Base-by-base conservation (phyloP, 2,113 vertebrate species). In the Gambusia affinis region DNA sequence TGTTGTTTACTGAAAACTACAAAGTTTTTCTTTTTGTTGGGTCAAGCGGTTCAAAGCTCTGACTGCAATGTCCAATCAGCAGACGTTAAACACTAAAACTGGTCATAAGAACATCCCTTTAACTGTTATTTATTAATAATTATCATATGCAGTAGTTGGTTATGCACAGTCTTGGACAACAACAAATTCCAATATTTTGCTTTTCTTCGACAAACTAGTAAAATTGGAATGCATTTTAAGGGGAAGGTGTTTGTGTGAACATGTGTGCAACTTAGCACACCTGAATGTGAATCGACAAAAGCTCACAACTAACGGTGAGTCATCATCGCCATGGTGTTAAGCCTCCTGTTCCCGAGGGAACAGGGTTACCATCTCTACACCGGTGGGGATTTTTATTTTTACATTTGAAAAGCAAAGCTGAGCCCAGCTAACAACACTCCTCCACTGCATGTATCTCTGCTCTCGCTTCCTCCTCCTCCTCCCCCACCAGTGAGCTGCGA, bases 351-450 rank as follows among this genome's bases (percentile, higher is more conserved):
- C 89, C 88, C 72, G 60, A 28, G 87, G 88, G 90, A 90, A 90
- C 86, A 57, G 80, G 91, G 90, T 90, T 89, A 87, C 85, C 78
- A 30, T 82, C 85, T 88, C 85, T 27, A 73, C 80, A 84, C 87
- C 76, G 62, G 81, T 64, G 78, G 87, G 88, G 84, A 86, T 86
- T 88, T 88, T 84, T 86, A 89, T 89, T 91, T 93, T 93, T 89
- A 91, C 88, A 91, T 91, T 85, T 89, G 91, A 91, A 92, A 91
- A 90, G 88, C 86, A 87, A 88, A 87, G 64, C 77, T 29, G 66
- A 33, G 79, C 71, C 80, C 4, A 4, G 81, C 85, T 83, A 70
- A 85, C 82, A 86, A 88, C 84, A 88, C 85, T 80, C 81, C 81
- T 78, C 65, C 72, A 31, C 78, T 83, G 73, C 27, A 79, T 68